Conservation (phyloP, 2,797 vertebrate genomes). For the Pipistrellus pygmaeus region DNA sequence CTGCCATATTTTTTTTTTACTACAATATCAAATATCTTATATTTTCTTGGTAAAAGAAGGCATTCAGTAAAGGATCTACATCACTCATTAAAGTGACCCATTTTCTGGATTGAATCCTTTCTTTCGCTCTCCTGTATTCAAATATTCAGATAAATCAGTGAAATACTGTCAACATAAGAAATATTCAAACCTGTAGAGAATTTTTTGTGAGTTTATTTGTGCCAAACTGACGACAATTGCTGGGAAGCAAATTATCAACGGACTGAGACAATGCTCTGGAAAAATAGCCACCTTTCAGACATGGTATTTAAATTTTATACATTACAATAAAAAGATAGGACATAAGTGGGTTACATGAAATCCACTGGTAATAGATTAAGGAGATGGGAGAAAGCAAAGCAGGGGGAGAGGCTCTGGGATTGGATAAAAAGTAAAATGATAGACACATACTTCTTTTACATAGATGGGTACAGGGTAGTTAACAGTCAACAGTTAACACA, state of each 20-base stretch:
- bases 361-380: background rate
- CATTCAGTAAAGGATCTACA: background rate
- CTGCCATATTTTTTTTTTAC: constrained; percentile 5
- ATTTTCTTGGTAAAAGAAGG: background rate
- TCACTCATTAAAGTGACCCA: background rate
- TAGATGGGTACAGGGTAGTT: background rate
- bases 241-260: background rate
- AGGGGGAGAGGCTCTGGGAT: background rate
- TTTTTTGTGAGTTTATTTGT: background rate
- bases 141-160: constrained; percentile 36
- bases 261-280: background rate
- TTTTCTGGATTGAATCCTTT: constrained; percentile 20
- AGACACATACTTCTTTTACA: background rate
- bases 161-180: background rate
- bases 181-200: background rate
- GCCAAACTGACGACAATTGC: background rate
- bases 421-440: background rate
- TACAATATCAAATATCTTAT: background rate
- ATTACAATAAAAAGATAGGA: background rate
- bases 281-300: background rate
- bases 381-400: background rate
- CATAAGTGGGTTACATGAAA: background rate
- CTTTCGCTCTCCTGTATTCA: background rate
- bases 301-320: background rate
- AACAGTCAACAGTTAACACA: background rate